Evolutionary conservation across 2,797 vertebrate species (phyloP).

Genomic region (Tragelaphus eurycerus): DNA sequence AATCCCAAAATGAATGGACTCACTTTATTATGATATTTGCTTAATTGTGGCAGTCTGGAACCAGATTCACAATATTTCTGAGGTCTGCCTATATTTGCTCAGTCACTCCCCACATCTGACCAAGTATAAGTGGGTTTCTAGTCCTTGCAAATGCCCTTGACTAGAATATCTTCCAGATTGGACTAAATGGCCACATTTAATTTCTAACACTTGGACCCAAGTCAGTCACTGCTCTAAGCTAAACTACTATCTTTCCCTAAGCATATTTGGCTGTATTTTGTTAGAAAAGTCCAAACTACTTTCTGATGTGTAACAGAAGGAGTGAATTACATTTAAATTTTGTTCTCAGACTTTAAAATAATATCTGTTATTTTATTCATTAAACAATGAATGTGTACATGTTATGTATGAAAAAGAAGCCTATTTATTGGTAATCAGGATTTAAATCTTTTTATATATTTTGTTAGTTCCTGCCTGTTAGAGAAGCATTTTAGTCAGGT

Average conservation of each 20-base stretch:
- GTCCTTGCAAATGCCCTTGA: not conserved
- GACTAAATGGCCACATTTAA: not conserved
- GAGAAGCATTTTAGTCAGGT: not conserved
- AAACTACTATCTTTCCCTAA: not conserved
- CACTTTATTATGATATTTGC: not conserved
- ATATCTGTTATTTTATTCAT: not conserved
- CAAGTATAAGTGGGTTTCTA: not conserved
- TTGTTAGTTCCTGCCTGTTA: slow-evolving; percentile 18
- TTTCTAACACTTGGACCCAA: not conserved
- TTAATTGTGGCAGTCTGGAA: not conserved
- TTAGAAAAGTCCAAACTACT: not conserved
- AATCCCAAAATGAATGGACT: not conserved
- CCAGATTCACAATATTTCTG: not conserved
- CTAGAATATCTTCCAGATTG: not conserved
- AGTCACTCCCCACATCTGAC: not conserved
- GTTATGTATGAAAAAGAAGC: not conserved
- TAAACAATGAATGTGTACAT: not conserved
- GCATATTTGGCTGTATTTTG: not conserved
- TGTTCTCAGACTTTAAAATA: slow-evolving; percentile 29
- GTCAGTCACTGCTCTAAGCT: not conserved
- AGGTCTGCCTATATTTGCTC: not conserved
- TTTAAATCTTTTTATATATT: slow-evolving; percentile 39
- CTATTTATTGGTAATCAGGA: not conserved
- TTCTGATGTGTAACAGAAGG: slow-evolving; percentile 9
- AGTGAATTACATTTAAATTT: slow-evolving; percentile 17